These are phyloP conservation scores for Nicator chloris DNA, from an alignment of 2,113 vertebrate genomes.

Conservation along the genomic window DNA sequence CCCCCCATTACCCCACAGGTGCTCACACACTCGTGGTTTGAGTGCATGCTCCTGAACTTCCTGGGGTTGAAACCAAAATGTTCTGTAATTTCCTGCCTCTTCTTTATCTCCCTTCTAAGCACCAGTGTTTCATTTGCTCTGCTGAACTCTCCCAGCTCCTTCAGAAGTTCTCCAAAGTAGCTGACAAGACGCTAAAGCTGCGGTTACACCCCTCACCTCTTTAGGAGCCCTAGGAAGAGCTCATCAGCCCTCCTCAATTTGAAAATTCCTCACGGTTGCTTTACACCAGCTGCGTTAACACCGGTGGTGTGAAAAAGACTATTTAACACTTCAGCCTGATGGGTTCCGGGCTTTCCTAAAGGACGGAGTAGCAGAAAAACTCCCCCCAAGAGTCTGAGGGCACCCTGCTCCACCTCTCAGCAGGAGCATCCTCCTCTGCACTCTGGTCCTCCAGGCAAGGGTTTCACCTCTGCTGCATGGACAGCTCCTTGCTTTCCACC, in stretches of 20 bases:
- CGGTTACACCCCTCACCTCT: neutral
- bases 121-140: neutral
- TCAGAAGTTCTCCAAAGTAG: neutral
- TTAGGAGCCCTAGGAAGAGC: neutral
- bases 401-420: neutral
- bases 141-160: neutral
- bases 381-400: neutral
- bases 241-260: neutral
- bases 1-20: neutral
- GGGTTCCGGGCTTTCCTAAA: neutral
- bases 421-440: neutral
- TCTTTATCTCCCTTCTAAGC: neutral
- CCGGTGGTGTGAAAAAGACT: neutral
- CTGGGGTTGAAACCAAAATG: neutral
- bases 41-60: neutral
- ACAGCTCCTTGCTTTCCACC: neutral
- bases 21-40: neutral
- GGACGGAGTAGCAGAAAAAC: neutral
- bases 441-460: neutral
- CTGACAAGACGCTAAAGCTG: neutral
- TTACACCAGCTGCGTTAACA: neutral
- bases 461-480: neutral
- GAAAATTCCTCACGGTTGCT: neutral
- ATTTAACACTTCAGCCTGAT: neutral
- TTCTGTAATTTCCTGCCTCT: neutral